Conservation (phyloP, 1,140 invertebrate species). For the Chrysomallon squamiferum region DNA sequence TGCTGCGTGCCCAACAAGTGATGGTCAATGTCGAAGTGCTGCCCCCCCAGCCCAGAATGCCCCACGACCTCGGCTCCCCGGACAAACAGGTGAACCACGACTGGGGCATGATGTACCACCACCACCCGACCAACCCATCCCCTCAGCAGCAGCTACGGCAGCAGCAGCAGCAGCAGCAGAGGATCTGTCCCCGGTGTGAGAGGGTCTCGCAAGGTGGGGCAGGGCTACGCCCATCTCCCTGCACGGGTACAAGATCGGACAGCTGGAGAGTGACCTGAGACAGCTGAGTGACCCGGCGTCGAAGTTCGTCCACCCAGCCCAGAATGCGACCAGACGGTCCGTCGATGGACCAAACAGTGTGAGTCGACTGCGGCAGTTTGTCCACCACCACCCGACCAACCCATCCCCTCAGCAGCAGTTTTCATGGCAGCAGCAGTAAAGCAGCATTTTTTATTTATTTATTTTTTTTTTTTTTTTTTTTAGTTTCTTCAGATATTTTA, state of each 20-base stretch:
- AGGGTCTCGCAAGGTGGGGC: background rate
- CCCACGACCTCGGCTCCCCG: conserved; percentile 35
- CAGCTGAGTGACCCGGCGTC: conserved; percentile 42
- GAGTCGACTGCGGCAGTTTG: conserved; percentile 65
- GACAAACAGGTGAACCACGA: conserved; percentile 39
- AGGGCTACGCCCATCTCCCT: conserved; percentile 20
- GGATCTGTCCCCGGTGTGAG: conserved; percentile 14
- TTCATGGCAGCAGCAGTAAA: conserved; percentile 46
- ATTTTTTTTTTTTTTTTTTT: too few species aligned
- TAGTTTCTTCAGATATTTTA: too few species aligned
- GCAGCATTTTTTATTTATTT: too few species aligned
- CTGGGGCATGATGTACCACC: conserved; percentile 12
- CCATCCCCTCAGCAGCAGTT: too few species aligned
- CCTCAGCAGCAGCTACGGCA: background rate
- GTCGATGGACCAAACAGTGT: conserved; percentile 63
- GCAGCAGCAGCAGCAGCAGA: conserved; percentile 13
- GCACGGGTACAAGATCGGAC: conserved; percentile 28
- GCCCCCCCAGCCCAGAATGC: conserved; percentile 47
- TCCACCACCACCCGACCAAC: too few species aligned
- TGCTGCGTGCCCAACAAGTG: conserved; percentile 38
- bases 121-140: conserved; percentile 6
- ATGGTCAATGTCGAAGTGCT: conserved; percentile 77
- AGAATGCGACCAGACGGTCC: conserved; percentile 26
- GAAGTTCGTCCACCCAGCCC: conserved; percentile 24
- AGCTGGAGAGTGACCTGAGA: conserved; percentile 26